Evolutionary conservation across 2,113 vertebrate species (phyloP).

Genomic region (Labeo rohita): DNA sequence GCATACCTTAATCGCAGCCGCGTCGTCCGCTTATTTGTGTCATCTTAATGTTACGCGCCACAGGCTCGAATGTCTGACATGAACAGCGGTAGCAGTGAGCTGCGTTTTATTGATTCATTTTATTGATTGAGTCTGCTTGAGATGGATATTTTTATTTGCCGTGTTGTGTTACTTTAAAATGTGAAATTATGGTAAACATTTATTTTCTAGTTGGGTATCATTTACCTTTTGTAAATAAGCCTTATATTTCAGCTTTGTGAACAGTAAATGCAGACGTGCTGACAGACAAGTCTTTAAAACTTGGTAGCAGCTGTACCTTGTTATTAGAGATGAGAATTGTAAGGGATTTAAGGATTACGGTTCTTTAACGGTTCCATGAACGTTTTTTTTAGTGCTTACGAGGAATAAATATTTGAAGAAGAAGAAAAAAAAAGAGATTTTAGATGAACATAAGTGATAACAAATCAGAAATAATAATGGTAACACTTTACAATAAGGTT

Average conservation of each 20-base stretch:
- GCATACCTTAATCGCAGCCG: conserved; percentile 62
- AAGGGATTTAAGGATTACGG: background rate
- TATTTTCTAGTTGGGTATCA: background rate
- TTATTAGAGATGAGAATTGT: background rate
- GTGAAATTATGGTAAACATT: background rate
- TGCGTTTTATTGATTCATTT: conserved; percentile 4
- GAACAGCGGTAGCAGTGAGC: background rate
- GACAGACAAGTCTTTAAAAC: background rate
- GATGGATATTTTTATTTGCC: background rate
- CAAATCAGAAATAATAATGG: background rate
- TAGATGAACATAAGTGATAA: background rate
- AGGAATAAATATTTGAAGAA: background rate
- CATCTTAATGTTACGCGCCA: conserved; percentile 63
- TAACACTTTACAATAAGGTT: background rate
- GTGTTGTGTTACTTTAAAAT: background rate
- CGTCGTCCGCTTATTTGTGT: conserved; percentile 64
- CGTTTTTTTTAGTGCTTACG: background rate
- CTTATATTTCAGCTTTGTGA: background rate
- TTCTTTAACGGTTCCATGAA: too few species aligned
- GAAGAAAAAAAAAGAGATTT: background rate
- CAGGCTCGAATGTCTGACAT: conserved; percentile 4
- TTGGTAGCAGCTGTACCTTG: background rate
- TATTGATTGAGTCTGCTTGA: background rate
- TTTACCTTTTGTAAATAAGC: background rate
- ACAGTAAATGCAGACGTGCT: background rate